A percentile compares a stretch with the other conserved stretches of the same genome.
Evolutionary conservation across 2,888 invertebrate genomes (phyloP).

Genomic region (Ophion slaviceki): DNA sequence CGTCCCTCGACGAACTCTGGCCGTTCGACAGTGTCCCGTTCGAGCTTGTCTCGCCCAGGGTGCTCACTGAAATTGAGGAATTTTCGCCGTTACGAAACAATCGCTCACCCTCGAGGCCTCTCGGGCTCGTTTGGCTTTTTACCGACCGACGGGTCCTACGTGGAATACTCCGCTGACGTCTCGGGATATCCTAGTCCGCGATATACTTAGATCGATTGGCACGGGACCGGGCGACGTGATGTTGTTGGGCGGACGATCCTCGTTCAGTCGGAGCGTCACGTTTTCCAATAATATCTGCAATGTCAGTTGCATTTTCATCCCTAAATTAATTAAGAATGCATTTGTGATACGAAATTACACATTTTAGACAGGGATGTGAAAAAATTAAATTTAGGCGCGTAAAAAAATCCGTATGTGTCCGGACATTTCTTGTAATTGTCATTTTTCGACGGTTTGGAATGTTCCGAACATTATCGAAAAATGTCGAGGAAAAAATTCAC

Average conservation of each 20-base stretch:
- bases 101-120: neutral
- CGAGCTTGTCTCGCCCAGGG: slow-evolving; percentile 68
- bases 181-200: slow-evolving; percentile 89
- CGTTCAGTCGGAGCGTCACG: slow-evolving; percentile 90
- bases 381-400: no score
- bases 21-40: slow-evolving; percentile 68
- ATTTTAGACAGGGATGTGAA: no score
- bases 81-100: neutral
- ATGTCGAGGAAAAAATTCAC: no score
- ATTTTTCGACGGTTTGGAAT: no score
- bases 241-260: slow-evolving; percentile 92
- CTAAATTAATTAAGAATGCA: no score
- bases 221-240: slow-evolving; percentile 93
- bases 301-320: no score
- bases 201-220: slow-evolving; percentile 90
- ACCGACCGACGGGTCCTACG: slow-evolving; percentile 86
- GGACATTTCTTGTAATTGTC: no score
- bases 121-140: neutral
- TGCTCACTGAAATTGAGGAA: slow-evolving; percentile 70
- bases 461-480: no score
- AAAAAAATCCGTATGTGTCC: no score
- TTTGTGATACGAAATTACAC: no score
- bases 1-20: slow-evolving; percentile 71
- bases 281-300: slow-evolving; percentile 90
- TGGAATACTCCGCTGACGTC: slow-evolving; percentile 90